Evolutionary conservation across 1,140 invertebrate genomes (phyloP).

Genomic region (Drosophila murphyi): DNA sequence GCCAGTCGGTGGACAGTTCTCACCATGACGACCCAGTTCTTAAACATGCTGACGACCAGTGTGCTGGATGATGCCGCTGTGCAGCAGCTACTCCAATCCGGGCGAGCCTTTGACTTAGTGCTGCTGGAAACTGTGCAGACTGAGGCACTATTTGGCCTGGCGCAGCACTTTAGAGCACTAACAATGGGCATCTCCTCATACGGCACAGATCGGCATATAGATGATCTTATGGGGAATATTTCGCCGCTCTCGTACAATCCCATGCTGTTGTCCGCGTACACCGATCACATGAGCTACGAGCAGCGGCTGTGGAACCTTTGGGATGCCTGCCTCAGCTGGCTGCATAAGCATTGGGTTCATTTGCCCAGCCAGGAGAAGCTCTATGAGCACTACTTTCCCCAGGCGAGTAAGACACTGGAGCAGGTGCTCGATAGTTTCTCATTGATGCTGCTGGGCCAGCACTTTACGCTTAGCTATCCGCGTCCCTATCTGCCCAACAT

Average conservation of each 20-base stretch:
- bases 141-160: conserved; percentile 74
- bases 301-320: conserved; percentile 84
- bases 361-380: conserved; percentile 77
- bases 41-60: conserved; percentile 57
- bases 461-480: conserved; percentile 85
- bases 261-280: conserved; percentile 63
- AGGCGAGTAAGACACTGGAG: conserved; percentile 33
- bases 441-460: conserved; percentile 86
- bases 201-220: conserved; percentile 69
- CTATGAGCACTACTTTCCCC: conserved; percentile 81
- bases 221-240: conserved; percentile 71
- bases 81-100: conserved; percentile 29
- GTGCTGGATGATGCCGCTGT: conserved; percentile 72
- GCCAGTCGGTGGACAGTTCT: conserved; percentile 52
- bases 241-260: conserved; percentile 81
- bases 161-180: conserved; percentile 69
- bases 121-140: conserved; percentile 71
- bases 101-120: conserved; percentile 69
- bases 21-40: conserved; percentile 58
- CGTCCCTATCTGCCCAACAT: conserved; percentile 86
- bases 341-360: conserved; percentile 51
- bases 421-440: conserved; percentile 84
- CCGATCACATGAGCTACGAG: conserved; percentile 84
- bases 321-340: conserved; percentile 36
- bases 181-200: conserved; percentile 75